A percentile compares a stretch with the other conserved stretches of the same genome.
Conservation (phyloP, 2,797 vertebrate species). For the Premnoplex brunnescens region DNA sequence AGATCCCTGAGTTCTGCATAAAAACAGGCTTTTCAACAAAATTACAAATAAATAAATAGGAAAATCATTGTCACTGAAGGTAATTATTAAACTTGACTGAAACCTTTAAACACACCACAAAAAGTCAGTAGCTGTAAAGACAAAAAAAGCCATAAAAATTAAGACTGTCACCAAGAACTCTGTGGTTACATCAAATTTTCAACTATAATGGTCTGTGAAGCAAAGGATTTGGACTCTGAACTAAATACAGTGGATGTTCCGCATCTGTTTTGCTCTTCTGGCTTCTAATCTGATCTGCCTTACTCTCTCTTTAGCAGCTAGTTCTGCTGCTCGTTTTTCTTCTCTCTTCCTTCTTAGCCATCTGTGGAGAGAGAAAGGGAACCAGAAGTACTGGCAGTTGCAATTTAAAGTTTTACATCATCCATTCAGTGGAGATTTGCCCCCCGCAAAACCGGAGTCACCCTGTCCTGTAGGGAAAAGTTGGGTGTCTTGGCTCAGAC, state of each 20-base stretch:
- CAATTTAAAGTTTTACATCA: neutral
- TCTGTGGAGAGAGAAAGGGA: constrained; percentile 72
- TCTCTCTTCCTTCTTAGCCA: constrained; percentile 89
- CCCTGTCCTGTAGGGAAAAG: neutral
- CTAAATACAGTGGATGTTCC: constrained; percentile 79
- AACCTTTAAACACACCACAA: constrained; percentile 41
- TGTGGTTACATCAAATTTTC: constrained; percentile 71
- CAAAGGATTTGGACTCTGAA: constrained; percentile 79
- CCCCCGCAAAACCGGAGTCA: neutral
- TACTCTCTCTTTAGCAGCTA: constrained; percentile 82
- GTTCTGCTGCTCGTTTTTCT: constrained; percentile 87
- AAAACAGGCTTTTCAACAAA: constrained; percentile 54
- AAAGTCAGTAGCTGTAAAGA: constrained; percentile 28
- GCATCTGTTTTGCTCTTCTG: constrained; percentile 82
- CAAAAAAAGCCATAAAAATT: constrained; percentile 10
- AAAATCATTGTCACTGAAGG: neutral
- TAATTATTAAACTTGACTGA: neutral
- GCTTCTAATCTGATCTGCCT: constrained; percentile 87
- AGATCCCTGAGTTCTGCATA: constrained; percentile 24
- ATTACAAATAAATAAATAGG: constrained; percentile 30
- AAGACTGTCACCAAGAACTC: constrained; percentile 8
- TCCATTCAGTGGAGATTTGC: neutral
- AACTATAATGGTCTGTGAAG: constrained; percentile 82
- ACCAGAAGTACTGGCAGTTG: neutral
- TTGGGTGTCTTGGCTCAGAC: neutral